A percentile compares a stretch with the other conserved stretches of the same genome.
Evolutionary conservation across 2,113 vertebrate species (phyloP).

Genomic region (Ammodytes marinus): DNA sequence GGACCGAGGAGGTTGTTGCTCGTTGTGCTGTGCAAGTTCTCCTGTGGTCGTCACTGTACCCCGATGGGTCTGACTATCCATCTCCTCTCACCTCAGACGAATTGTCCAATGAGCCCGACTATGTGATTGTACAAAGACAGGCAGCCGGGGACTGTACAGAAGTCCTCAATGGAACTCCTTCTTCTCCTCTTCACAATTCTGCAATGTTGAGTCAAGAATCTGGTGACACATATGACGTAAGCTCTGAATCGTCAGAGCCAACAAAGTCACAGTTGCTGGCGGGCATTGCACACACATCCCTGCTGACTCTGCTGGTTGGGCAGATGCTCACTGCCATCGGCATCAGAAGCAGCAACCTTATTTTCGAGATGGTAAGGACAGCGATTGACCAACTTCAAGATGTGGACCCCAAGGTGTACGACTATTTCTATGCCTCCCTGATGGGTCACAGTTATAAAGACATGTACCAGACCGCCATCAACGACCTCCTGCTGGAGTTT

Average conservation of each 20-base stretch:
- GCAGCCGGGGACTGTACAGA: not conserved
- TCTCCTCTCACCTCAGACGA: not conserved
- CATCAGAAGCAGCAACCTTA: not conserved
- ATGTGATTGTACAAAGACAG: not conserved
- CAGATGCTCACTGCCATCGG: not conserved
- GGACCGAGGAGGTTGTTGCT: constrained; percentile 16
- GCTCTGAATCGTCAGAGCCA: not conserved
- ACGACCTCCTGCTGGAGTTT: not conserved
- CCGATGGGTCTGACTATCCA: accelerated
- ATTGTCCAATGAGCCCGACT: not conserved
- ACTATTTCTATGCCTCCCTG: not conserved
- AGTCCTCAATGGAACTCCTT: not conserved
- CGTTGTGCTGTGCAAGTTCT: not conserved
- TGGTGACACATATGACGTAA: not conserved
- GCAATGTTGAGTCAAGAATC: not conserved
- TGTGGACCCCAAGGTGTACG: not conserved
- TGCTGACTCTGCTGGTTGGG: not conserved
- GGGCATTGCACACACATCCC: not conserved
- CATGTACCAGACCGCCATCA: not conserved
- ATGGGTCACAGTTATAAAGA: not conserved
- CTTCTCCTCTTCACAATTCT: not conserved
- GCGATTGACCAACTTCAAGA: not conserved
- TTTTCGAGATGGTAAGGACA: not conserved
- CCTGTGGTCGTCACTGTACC: not conserved
- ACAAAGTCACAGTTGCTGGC: not conserved